Evolutionary conservation across 2,113 vertebrate genomes (phyloP).

Genomic region (Marcusenius ussheri): DNA sequence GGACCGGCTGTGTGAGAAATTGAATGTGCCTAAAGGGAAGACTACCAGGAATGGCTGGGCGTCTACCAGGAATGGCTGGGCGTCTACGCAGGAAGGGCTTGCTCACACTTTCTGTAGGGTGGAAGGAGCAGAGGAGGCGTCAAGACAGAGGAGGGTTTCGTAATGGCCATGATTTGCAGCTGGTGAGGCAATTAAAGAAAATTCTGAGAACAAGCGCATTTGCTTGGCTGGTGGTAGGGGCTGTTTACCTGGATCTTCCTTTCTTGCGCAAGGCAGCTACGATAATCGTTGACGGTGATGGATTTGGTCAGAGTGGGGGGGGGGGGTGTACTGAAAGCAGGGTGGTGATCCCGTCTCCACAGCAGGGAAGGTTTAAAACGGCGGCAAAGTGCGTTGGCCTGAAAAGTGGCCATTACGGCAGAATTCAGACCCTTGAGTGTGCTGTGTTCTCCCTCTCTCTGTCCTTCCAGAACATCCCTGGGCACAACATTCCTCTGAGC

Average conservation of each 20-base stretch:
- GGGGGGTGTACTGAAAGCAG: not conserved
- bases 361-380: not conserved
- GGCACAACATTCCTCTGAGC: not conserved
- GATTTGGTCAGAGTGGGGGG: not conserved
- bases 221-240: not conserved
- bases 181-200: not conserved
- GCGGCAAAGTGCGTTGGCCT: not conserved
- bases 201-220: not conserved
- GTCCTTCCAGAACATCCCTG: not conserved
- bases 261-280: not conserved
- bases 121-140: not conserved
- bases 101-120: not conserved
- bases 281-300: not conserved
- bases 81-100: not conserved
- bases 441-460: not conserved
- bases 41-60: not conserved
- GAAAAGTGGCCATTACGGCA: not conserved
- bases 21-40: not conserved
- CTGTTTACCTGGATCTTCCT: not conserved
- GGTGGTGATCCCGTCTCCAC: not conserved
- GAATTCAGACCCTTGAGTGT: not conserved
- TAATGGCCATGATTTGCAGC: not conserved
- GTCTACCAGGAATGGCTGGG: not conserved
- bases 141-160: not conserved
- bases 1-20: not conserved